phyloP scores from a whole-genome alignment of 2,797 vertebrate species.

The Aulostomus chinensis region DNA sequence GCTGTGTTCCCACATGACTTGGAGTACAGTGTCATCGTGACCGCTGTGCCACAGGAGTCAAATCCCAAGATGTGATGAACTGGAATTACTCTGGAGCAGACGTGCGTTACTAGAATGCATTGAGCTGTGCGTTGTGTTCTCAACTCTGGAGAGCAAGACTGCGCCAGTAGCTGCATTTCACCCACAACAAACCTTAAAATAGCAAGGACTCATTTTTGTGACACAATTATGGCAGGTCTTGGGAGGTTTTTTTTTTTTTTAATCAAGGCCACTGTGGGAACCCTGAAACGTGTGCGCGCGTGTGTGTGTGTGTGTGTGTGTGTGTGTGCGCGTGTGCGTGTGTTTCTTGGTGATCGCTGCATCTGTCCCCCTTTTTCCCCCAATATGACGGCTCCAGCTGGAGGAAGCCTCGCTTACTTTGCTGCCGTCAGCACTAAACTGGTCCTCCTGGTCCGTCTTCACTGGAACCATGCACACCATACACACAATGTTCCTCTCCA shows the following conservation, averaged over 20 bases:
- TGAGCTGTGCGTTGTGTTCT: too few relatives aligned
- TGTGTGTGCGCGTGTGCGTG: constrained; percentile 8
- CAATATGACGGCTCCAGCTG: constrained; percentile 57
- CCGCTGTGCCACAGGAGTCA: too few relatives aligned
- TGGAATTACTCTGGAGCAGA: too few relatives aligned
- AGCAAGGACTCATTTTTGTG: constrained; percentile 5
- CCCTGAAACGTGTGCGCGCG: constrained; percentile 47
- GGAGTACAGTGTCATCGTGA: too few relatives aligned
- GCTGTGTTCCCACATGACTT: too few relatives aligned
- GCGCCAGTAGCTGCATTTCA: too few relatives aligned
- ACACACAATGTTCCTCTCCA: constrained; percentile 25
- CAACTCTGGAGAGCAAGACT: too few relatives aligned
- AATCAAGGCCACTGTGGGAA: constrained; percentile 67
- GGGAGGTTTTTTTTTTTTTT: constrained; percentile 6
- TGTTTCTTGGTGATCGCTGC: constrained; percentile 51
- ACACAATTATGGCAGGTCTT: constrained; percentile 25
- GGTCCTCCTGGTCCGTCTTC: constrained; percentile 29
- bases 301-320: constrained; percentile 11
- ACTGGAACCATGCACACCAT: constrained; percentile 23
- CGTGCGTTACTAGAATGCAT: too few relatives aligned
- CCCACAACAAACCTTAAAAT: too few relatives aligned
- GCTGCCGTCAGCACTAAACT: constrained; percentile 37
- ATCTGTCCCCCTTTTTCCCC: constrained; percentile 50
- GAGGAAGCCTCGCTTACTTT: constrained; percentile 57
- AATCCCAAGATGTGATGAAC: too few relatives aligned